These are phyloP conservation scores for Leptopilina boulardi DNA, from an alignment of 1,140 invertebrate genomes.

Conservation along the genomic window DNA sequence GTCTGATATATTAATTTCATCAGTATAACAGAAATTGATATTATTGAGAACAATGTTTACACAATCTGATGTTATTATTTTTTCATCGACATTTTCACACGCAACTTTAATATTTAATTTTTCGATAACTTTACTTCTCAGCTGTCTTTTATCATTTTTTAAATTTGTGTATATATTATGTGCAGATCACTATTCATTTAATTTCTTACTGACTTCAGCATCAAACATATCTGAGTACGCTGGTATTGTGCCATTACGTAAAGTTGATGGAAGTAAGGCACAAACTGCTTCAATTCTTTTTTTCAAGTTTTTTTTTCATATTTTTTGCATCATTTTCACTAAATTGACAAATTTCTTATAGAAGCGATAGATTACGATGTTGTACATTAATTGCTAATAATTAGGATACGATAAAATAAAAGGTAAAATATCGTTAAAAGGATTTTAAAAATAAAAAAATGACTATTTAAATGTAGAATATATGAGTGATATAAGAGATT, in stretches of 20 bases:
- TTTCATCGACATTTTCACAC: neutral
- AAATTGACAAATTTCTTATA: too few relatives aligned
- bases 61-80: neutral
- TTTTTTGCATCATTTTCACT: too few relatives aligned
- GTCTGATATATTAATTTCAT: neutral
- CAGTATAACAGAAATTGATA: neutral
- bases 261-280: neutral
- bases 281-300: too few relatives aligned
- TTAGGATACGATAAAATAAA: too few relatives aligned
- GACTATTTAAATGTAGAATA: too few relatives aligned
- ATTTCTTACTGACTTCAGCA: neutral
- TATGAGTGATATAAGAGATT: too few relatives aligned
- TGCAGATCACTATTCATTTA: neutral
- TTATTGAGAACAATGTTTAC: neutral
- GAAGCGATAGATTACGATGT: too few relatives aligned
- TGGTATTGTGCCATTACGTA: neutral
- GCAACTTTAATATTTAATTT: neutral
- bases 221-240: neutral
- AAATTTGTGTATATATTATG: neutral
- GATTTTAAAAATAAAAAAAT: too few relatives aligned
- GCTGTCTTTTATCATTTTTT: neutral
- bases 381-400: too few relatives aligned
- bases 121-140: neutral
- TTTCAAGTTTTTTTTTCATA: too few relatives aligned
- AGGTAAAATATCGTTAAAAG: too few relatives aligned